phyloP scores from a whole-genome alignment of 1,140 invertebrate genomes.

The Platyscapa corneri region DNA sequence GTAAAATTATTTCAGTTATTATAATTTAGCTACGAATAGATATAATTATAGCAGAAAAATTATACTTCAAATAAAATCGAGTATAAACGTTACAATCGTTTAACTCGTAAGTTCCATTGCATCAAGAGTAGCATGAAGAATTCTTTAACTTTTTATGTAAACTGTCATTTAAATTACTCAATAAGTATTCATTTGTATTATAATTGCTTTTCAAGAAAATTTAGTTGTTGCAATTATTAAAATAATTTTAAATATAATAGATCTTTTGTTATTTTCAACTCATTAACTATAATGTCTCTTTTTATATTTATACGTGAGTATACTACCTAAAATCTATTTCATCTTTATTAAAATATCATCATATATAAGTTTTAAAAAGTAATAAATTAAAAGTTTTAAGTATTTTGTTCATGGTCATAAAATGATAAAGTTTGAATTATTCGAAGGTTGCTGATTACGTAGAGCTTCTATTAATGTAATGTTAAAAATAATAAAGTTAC shows the following conservation, averaged over 20 bases:
- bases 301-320: not conserved
- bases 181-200: too few relatives aligned
- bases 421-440: too few relatives aligned
- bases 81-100: not conserved
- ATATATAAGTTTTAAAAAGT: not conserved
- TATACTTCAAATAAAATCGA: not conserved
- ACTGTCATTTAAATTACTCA: not conserved
- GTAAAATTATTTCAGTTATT: not conserved
- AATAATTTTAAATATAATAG: not conserved
- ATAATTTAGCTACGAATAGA: not conserved
- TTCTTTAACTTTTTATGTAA: not conserved
- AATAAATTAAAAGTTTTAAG: too few relatives aligned
- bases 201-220: not conserved
- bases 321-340: not conserved
- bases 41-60: not conserved
- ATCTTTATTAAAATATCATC: not conserved
- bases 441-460: too few relatives aligned
- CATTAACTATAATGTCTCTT: not conserved
- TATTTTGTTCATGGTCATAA: too few relatives aligned
- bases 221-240: not conserved
- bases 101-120: not conserved
- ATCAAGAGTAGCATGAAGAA: not conserved
- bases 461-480: too few relatives aligned
- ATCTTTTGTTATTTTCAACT: not conserved
- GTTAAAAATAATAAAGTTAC: too few relatives aligned